A percentile compares a stretch with the other conserved stretches of the same genome.
Evolutionary conservation across 2,888 invertebrate species (phyloP).

Genomic region (Patella caerulea): DNA sequence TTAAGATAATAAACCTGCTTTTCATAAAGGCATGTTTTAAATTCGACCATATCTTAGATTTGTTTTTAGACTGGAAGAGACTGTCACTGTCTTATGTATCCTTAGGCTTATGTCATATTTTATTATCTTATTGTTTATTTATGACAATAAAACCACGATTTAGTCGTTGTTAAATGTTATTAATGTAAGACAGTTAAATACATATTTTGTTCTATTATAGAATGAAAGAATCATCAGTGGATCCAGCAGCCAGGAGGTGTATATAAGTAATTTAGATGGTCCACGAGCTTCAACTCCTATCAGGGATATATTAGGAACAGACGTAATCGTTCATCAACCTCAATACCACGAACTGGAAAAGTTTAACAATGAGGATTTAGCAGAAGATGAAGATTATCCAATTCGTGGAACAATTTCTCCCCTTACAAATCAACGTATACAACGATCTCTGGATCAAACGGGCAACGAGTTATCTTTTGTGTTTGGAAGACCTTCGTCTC

Average conservation of each 20-base stretch:
- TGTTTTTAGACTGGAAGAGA: no score
- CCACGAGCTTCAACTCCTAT: not conserved
- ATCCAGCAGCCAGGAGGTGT: not conserved
- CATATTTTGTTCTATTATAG: not conserved
- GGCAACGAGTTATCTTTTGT: slow-evolving; percentile 58
- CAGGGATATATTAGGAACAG: not conserved
- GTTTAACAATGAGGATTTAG: not conserved
- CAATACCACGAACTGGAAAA: not conserved
- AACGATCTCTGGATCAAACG: slow-evolving; percentile 32
- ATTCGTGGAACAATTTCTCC: slow-evolving; percentile 60
- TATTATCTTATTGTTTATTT: no score
- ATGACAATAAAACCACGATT: no score
- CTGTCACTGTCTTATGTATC: no score
- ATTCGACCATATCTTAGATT: no score
- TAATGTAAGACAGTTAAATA: no score
- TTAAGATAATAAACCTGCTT: no score
- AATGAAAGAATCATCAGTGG: not conserved
- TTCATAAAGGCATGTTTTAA: no score
- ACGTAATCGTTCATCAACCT: not conserved
- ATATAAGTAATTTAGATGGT: not conserved
- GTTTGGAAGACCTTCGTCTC: slow-evolving; percentile 53
- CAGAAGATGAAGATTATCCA: slow-evolving; percentile 50
- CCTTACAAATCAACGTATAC: slow-evolving; percentile 39
- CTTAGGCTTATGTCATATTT: no score
- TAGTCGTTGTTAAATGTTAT: no score